Base-by-base conservation (phyloP, 1,140 invertebrate species). In the Nomia melanderi region DNA sequence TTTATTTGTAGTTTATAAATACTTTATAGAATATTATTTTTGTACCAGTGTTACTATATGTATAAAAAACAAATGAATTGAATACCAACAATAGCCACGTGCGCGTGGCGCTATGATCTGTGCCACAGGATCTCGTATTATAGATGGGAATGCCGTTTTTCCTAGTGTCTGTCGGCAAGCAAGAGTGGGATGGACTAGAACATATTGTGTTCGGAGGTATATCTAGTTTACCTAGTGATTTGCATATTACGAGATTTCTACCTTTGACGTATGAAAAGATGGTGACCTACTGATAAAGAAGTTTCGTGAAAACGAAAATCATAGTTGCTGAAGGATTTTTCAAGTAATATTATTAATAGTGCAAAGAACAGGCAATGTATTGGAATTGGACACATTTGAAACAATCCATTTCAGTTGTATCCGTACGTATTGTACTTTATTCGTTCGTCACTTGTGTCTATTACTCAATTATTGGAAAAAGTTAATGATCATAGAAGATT, bases 231-330 rank as follows among this genome's bases (percentile, higher is more conserved):
- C 31, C 66, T 77, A 77, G 75, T 77, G 75, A 70, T 70, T 71
- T 62, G 47, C 75, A 77, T 70, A 70, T 62, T 77, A 66, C 27
- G 54, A 66, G 77, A 60, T 65, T 47, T 67, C 78, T 78, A 78
- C 65, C 50, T 83, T 83, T 86, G 84, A 86, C 84, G 84, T 80
- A 83, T 77, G 60, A 78, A 84, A 86, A 86, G 85, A 86, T 86
- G 85, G 85, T 86, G 85, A 83, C 82, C 70, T 77, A 86, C 71
- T 75, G 84, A 86, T 86, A 86, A 76, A 20, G 77, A 82, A 82
- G 65, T 85, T 85, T 71, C 65, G 78, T 86, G 86, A 88, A 86
- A 88, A 86, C 79, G 82, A 75, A 81, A 78, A 82, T 80, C 64
- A 57, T 62, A 53, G 83, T 59, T 83, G 75, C 65, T 64, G 36